Conservation (phyloP, 1,140 invertebrate genomes). For the Trichoplusia ni region DNA sequence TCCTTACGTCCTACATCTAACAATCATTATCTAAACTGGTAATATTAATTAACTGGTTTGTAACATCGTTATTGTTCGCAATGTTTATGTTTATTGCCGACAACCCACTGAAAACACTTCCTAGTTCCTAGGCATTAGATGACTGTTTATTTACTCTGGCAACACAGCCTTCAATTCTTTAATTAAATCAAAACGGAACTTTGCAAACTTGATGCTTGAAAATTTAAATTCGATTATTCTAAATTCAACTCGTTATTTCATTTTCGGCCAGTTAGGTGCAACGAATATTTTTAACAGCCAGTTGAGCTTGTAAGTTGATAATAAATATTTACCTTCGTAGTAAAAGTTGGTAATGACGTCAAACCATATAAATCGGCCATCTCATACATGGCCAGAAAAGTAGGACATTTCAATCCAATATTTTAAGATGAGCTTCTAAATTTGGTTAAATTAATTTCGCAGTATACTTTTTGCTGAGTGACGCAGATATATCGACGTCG, state of each 20-base stretch:
- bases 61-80: conserved; percentile 9
- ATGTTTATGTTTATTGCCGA: conserved; percentile 12
- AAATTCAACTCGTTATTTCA: not conserved
- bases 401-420: not conserved
- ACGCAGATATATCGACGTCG: too few relatives aligned
- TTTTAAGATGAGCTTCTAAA: not conserved
- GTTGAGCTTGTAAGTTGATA: conserved; percentile 10
- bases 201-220: too few relatives aligned
- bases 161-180: too few relatives aligned
- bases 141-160: too few relatives aligned
- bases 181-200: too few relatives aligned
- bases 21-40: conserved; percentile 1
- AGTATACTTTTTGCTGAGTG: too few relatives aligned
- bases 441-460: not conserved
- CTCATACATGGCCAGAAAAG: not conserved
- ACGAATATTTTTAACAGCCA: conserved; percentile 1
- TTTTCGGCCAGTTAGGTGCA: not conserved
- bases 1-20: conserved; percentile 14
- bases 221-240: too few relatives aligned
- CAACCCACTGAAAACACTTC: conserved; percentile 14
- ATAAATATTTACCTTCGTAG: not conserved
- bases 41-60: conserved; percentile 19
- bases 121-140: conserved; percentile 17
- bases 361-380: not conserved
- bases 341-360: conserved; percentile 22